Evolutionary conservation across 2,888 invertebrate species (phyloP).

Genomic region (Sinotaia quadrata): DNA sequence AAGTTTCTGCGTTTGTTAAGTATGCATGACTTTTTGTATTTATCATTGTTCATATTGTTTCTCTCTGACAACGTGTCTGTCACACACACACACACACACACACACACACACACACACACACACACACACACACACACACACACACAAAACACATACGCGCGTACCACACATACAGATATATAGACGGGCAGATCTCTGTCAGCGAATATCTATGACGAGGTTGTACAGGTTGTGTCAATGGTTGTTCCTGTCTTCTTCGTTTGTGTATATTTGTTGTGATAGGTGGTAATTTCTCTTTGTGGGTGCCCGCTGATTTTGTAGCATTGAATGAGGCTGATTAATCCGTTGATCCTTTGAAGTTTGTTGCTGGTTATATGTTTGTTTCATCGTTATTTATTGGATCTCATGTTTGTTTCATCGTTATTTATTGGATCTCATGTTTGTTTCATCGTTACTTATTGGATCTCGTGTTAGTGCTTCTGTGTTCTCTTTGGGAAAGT

Average conservation of each 20-base stretch:
- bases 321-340: not conserved
- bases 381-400: too few relatives aligned
- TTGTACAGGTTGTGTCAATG: not conserved
- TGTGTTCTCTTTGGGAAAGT: too few relatives aligned
- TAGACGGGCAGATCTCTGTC: not conserved
- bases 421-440: too few relatives aligned
- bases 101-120: conserved; percentile 11
- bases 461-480: too few relatives aligned
- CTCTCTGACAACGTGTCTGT: not conserved
- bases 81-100: conserved; percentile 8
- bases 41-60: too few relatives aligned
- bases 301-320: not conserved
- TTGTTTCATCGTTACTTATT: too few relatives aligned
- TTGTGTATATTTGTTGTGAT: not conserved
- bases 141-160: not conserved
- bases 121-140: conserved; percentile 5
- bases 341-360: too few relatives aligned
- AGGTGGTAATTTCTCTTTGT: conserved; percentile 1
- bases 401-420: too few relatives aligned
- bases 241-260: not conserved
- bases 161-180: not conserved
- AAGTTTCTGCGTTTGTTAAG: too few relatives aligned
- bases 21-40: too few relatives aligned
- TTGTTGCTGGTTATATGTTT: too few relatives aligned
- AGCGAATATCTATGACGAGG: not conserved